Conservation (phyloP, 2,113 vertebrate species). For the Meriones unguiculatus region DNA sequence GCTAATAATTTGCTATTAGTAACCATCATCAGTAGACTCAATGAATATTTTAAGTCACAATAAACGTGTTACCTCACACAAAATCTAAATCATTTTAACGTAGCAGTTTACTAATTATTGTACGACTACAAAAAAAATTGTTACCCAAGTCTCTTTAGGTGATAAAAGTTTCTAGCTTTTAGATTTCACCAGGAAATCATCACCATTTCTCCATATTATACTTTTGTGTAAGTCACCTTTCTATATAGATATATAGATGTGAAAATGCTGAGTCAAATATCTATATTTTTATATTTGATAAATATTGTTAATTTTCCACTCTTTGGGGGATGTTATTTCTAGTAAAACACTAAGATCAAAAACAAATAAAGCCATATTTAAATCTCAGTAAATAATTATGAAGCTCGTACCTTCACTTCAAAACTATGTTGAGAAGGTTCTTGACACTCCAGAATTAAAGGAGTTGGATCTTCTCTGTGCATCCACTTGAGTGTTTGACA, state of each 20-base stretch:
- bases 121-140: not conserved
- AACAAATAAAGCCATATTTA: not conserved
- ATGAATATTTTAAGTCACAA: constrained; percentile 24
- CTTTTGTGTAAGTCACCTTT: not conserved
- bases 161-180: not conserved
- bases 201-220: not conserved
- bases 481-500: not conserved
- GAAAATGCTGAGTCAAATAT: constrained; percentile 23
- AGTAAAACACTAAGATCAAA: not conserved
- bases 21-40: not conserved
- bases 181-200: not conserved
- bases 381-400: not conserved
- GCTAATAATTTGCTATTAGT: not conserved
- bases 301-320: not conserved
- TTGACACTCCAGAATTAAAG: not conserved
- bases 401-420: not conserved
- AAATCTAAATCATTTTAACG: not conserved
- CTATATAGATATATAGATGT: not conserved
- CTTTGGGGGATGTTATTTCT: not conserved
- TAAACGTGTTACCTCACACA: not conserved
- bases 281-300: not conserved
- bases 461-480: not conserved
- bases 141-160: not conserved
- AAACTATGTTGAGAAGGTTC: not conserved
- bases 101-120: not conserved